Evolutionary conservation across 2,113 vertebrate genomes (phyloP).

Genomic region (Nycticorax nycticorax): DNA sequence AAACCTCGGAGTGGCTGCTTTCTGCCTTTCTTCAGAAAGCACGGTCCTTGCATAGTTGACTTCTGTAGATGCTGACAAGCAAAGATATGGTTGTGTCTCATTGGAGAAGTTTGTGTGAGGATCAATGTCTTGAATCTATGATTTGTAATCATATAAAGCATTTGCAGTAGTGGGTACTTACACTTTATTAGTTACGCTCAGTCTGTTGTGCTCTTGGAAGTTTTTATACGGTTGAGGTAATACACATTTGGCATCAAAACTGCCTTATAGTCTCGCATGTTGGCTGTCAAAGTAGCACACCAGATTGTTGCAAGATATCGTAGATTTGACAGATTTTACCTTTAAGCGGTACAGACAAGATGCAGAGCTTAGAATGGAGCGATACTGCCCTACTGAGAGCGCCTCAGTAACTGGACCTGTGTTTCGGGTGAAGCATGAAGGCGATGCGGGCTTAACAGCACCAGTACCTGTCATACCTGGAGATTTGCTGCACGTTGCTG

Average conservation of each 20-base stretch:
- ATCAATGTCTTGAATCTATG: background rate
- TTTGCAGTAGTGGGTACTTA: background rate
- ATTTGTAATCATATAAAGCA: background rate
- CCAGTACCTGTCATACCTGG: background rate
- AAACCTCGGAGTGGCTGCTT: background rate
- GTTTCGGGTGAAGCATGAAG: background rate
- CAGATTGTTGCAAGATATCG: rapidly evolving
- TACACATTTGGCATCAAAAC: background rate
- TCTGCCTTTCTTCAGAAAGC: background rate
- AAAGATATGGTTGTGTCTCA: background rate
- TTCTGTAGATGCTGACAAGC: background rate
- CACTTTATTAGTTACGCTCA: background rate
- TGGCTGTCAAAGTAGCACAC: background rate
- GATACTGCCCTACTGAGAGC: rapidly evolving
- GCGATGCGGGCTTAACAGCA: rapidly evolving
- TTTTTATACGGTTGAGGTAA: background rate
- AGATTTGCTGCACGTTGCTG: background rate
- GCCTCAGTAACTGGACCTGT: background rate
- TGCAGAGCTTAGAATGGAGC: background rate
- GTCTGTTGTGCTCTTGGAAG: background rate
- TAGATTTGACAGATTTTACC: background rate
- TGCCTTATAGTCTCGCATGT: background rate
- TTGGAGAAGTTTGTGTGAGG: background rate
- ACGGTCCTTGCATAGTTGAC: rapidly evolving
- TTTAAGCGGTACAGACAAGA: background rate